Conservation (phyloP, 2,113 vertebrate genomes). For the Engraulis encrasicolus region DNA sequence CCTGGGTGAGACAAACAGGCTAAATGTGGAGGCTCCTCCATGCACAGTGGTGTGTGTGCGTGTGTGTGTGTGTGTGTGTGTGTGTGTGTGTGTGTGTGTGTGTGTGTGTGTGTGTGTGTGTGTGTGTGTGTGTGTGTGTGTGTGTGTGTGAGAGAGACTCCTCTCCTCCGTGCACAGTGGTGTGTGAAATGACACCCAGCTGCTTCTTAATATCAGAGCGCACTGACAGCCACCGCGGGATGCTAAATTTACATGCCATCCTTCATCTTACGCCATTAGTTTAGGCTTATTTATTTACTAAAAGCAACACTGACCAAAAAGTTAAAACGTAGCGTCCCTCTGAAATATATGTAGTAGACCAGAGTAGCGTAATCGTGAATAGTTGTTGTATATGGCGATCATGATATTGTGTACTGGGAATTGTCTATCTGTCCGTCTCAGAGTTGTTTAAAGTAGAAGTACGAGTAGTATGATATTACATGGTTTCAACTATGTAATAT, state of each 20-base stretch:
- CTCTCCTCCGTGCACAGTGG: constrained; percentile 33
- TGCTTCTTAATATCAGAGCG: constrained; percentile 40
- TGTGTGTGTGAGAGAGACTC: no score
- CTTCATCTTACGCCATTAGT: background rate
- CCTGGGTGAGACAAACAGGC: constrained; percentile 26
- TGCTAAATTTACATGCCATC: constrained; percentile 32
- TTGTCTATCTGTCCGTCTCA: no score
- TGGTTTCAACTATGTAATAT: no score
- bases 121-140: no score
- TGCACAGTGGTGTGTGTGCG: constrained; percentile 34
- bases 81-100: no score
- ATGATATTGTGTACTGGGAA: constrained; percentile 52
- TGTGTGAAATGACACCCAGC: constrained; percentile 44
- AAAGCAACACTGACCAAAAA: background rate
- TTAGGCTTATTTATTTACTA: background rate
- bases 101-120: no score
- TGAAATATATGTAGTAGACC: background rate
- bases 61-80: no score
- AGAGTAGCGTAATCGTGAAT: background rate
- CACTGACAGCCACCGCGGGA: constrained; percentile 42
- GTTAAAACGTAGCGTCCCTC: no score
- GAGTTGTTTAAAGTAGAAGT: no score
- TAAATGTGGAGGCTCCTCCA: constrained; percentile 20
- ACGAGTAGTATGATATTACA: no score
- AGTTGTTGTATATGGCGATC: no score